Percentiles rank a stretch among this genome's conserved stretches.
phyloP scores from a whole-genome alignment of 2,797 vertebrate genomes.

The Acestrorhynchus altus region DNA sequence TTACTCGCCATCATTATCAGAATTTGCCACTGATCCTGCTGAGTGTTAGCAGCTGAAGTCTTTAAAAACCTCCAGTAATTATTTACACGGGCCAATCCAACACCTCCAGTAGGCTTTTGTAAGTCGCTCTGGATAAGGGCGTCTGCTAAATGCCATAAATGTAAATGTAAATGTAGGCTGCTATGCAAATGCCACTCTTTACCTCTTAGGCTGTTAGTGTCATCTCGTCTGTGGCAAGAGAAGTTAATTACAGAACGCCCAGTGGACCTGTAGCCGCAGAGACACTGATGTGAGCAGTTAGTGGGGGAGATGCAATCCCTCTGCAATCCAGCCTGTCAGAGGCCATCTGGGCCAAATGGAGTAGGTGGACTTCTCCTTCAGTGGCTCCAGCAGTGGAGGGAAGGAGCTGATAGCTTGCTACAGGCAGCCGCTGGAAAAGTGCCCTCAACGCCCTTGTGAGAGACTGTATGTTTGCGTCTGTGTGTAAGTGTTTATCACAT shows the following conservation, averaged over 20 bases:
- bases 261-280: conserved; percentile 54
- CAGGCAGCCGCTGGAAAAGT: conserved; percentile 3
- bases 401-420: conserved; percentile 27
- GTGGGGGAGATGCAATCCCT: conserved; percentile 60
- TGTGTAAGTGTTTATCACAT: conserved; percentile 28
- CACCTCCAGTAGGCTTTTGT: neutral
- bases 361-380: conserved; percentile 64
- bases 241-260: conserved; percentile 55
- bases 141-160: no score
- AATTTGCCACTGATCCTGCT: neutral
- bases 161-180: no score
- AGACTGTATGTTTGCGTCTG: conserved; percentile 19
- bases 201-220: conserved; percentile 23
- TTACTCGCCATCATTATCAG: neutral
- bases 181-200: conserved; percentile 43
- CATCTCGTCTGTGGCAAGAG: conserved; percentile 13
- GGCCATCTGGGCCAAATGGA: conserved; percentile 61
- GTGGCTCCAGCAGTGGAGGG: neutral
- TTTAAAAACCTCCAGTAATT: conserved; percentile 6
- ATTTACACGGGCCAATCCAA: neutral
- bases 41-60: neutral
- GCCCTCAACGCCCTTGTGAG: neutral
- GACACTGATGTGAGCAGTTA: conserved; percentile 34
- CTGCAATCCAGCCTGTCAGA: conserved; percentile 60
- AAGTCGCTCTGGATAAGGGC: no score